These are phyloP conservation scores for Drosophila cyrtoloma DNA, from an alignment of 2,888 invertebrate species.

Conservation along the genomic window DNA sequence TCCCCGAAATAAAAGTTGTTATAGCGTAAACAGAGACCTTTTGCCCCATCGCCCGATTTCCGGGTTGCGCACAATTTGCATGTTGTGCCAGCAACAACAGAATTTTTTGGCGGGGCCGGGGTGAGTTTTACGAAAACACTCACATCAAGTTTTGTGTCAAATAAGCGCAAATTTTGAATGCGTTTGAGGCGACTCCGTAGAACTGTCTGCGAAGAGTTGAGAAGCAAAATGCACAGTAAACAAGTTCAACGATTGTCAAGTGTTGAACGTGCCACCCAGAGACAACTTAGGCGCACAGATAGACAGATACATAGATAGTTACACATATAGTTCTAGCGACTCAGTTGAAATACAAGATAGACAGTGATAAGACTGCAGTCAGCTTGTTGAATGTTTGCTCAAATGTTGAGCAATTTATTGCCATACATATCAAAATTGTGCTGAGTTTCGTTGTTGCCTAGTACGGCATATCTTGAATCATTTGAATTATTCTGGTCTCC, in stretches of 20 bases:
- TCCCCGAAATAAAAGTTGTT: conserved; percentile 58
- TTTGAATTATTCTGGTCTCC: not conserved
- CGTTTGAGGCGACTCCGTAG: conserved; percentile 35
- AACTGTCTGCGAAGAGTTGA: conserved; percentile 41
- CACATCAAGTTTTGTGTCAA: conserved; percentile 72
- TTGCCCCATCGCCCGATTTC: not conserved
- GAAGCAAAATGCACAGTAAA: conserved; percentile 62
- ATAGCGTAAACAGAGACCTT: conserved; percentile 68
- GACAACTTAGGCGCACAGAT: conserved; percentile 18
- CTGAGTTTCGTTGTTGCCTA: not conserved
- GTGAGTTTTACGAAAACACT: conserved; percentile 2
- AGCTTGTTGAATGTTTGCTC: conserved; percentile 21
- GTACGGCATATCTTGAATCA: not conserved
- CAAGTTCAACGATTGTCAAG: conserved; percentile 64
- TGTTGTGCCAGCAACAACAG: conserved; percentile 48
- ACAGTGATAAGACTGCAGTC: conserved; percentile 43
- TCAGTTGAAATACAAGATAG: conserved; percentile 23
- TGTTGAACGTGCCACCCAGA: conserved; percentile 43
- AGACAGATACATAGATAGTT: conserved; percentile 9
- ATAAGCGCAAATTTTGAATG: conserved; percentile 69
- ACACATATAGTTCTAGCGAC: conserved; percentile 5
- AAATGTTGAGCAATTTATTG: conserved; percentile 40
- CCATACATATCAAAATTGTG: conserved; percentile 15
- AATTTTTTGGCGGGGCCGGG: not conserved
- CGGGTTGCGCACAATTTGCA: conserved; percentile 67